phyloP scores from a whole-genome alignment of 2,797 vertebrate genomes.

The Propithecus deckenii region DNA sequence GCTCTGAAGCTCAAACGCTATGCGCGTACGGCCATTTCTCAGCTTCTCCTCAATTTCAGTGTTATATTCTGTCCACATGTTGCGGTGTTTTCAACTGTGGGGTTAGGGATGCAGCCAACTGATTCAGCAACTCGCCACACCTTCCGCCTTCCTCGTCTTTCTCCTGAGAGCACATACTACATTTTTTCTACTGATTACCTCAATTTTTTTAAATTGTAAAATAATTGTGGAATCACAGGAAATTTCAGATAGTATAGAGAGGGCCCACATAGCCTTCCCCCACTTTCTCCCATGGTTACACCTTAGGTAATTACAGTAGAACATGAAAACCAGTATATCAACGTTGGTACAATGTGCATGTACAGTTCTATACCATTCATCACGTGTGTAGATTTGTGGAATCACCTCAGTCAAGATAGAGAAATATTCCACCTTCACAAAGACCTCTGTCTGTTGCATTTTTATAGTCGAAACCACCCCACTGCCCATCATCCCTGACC shows the following conservation, averaged over 20 bases:
- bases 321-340: background rate
- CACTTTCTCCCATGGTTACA: background rate
- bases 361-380: no score
- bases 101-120: no score
- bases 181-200: background rate
- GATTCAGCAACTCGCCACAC: fast-evolving
- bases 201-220: background rate
- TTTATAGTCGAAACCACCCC: background rate
- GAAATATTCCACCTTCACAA: background rate
- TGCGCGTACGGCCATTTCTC: fast-evolving
- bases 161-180: background rate
- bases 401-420: background rate
- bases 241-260: no score
- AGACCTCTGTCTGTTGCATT: background rate
- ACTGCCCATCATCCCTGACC: no score
- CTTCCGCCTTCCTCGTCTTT: background rate
- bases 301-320: background rate
- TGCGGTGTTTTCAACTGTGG: background rate
- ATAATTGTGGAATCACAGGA: background rate
- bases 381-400: background rate
- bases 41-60: no score
- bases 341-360: background rate
- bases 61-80: background rate
- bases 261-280: fast-evolving
- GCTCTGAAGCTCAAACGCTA: background rate